Conservation (phyloP, 1,140 invertebrate genomes). For the Rhopalosiphum maidis region DNA sequence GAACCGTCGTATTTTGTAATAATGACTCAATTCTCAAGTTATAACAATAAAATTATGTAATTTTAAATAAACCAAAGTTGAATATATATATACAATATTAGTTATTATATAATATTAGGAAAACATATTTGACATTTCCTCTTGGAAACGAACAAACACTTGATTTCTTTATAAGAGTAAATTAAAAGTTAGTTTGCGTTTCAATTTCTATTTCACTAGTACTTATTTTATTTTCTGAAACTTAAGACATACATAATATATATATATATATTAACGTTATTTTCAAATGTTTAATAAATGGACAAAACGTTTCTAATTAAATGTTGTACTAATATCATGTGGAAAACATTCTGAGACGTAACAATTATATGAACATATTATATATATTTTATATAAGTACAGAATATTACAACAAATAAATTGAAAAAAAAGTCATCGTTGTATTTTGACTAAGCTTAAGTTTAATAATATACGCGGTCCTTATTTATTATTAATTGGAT, state of each 20-base stretch:
- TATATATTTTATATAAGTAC: neutral
- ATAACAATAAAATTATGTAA: slow-evolving; percentile 9
- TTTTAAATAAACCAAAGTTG: neutral
- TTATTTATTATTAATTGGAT: neutral
- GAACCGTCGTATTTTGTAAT: neutral
- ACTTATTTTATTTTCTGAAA: neutral
- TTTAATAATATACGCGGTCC: neutral
- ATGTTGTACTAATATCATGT: neutral
- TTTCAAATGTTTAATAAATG: neutral
- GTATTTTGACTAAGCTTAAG: neutral
- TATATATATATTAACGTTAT: neutral
- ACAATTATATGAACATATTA: neutral
- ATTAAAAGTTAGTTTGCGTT: neutral
- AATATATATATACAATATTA: neutral
- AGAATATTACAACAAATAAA: neutral
- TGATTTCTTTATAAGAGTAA: neutral
- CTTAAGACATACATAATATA: neutral
- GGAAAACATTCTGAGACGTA: neutral
- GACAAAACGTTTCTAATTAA: slow-evolving; percentile 4
- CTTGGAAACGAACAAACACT: neutral
- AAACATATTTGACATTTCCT: neutral
- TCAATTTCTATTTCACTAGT: neutral
- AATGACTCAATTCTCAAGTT: neutral
- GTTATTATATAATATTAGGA: neutral
- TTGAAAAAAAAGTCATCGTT: neutral